A percentile compares a stretch with the other conserved stretches of the same genome.
These are phyloP conservation scores for Caenorhabditis sp. DNA, from an alignment of 2,888 invertebrate species.

Conservation along the genomic window DNA sequence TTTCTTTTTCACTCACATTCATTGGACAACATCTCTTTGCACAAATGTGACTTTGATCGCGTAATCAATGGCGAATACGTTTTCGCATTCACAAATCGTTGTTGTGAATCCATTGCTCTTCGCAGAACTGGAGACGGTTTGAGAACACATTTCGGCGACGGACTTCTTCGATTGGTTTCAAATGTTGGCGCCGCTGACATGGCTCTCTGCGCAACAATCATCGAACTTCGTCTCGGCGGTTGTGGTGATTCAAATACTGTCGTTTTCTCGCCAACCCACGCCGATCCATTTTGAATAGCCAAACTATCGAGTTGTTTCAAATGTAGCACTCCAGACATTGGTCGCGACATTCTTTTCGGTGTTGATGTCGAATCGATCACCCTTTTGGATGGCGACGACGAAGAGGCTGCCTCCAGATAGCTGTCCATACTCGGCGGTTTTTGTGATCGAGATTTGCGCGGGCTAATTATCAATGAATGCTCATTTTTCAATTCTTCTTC, in stretches of 20 bases:
- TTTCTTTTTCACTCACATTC: no score
- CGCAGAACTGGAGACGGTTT: constrained; percentile 23
- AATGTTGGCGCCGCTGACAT: constrained; percentile 3
- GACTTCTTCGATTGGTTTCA: background rate
- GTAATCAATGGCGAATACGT: constrained; percentile 14
- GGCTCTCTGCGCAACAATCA: constrained; percentile 3
- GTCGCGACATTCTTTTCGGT: background rate
- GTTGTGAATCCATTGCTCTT: constrained; percentile 10
- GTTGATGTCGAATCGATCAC: background rate
- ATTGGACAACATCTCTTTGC: constrained; percentile 12
- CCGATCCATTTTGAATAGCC: constrained; percentile 24
- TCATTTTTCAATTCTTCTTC: background rate
- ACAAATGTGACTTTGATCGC: constrained; percentile 33
- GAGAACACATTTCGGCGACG: background rate
- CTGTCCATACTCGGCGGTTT: background rate
- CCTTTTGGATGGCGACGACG: background rate
- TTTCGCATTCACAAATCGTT: background rate
- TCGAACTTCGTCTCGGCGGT: background rate
- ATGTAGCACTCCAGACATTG: constrained; percentile 15
- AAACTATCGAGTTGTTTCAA: constrained; percentile 24
- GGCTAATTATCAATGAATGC: background rate
- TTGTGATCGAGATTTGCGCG: background rate
- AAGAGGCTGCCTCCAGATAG: background rate
- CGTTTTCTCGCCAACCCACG: constrained; percentile 27
- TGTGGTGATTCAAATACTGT: constrained; percentile 15